Conservation (phyloP, 2,797 vertebrate species). For the Sebastes taczanowskii region DNA sequence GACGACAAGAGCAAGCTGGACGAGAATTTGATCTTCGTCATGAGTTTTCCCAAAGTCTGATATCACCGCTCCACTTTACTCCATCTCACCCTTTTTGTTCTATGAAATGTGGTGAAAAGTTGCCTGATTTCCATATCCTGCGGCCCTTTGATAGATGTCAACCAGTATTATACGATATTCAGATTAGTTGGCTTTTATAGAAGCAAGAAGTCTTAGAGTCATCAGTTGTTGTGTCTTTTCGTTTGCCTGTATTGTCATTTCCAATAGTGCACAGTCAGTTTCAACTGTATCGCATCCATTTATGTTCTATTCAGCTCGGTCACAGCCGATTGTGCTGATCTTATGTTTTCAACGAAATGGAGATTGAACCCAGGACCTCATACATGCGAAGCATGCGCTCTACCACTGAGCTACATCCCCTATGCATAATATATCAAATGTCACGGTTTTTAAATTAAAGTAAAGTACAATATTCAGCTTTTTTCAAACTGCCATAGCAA, state of each 20-base stretch:
- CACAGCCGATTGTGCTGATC: background rate
- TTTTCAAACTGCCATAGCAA: background rate
- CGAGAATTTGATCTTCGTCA: background rate
- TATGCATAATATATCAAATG: background rate
- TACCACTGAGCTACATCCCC: conserved; percentile 39
- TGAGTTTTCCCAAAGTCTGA: background rate
- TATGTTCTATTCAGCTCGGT: no score
- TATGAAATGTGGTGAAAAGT: background rate
- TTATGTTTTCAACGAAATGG: background rate
- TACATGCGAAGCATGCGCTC: conserved; percentile 21
- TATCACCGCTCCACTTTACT: background rate
- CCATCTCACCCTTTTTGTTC: background rate
- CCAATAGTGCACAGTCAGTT: background rate
- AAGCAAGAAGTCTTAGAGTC: background rate
- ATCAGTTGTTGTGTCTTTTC: background rate
- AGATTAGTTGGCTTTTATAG: background rate
- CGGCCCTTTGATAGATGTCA: background rate
- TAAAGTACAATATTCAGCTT: background rate
- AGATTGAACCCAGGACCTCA: conserved; percentile 21
- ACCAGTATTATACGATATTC: no score
- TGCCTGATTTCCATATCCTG: background rate
- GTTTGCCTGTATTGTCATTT: background rate
- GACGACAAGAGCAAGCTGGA: background rate
- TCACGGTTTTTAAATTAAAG: background rate
- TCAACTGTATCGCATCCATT: background rate